These are phyloP conservation scores for Apotomis betuletana DNA, from an alignment of 2,888 invertebrate species.

Conservation along the genomic window DNA sequence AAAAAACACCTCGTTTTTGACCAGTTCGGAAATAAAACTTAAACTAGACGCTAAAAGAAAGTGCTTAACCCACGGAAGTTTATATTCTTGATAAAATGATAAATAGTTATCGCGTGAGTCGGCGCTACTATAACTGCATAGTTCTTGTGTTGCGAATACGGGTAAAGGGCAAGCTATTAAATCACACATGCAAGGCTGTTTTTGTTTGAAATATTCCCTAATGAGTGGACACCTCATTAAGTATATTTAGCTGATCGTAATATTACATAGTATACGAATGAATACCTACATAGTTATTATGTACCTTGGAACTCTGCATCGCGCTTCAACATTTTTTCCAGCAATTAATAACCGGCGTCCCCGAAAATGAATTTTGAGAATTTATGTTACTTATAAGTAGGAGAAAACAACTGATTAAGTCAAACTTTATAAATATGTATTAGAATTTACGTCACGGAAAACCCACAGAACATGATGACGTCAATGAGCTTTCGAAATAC, in stretches of 20 bases:
- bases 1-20: not conserved
- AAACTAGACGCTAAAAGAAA: not conserved
- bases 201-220: conserved; percentile 10
- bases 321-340: no score
- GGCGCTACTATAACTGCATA: conserved; percentile 2
- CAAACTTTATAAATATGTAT: no score
- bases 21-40: not conserved
- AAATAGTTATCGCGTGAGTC: conserved; percentile 28
- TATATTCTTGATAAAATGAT: conserved; percentile 16
- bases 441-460: no score
- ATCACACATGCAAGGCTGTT: conserved; percentile 21
- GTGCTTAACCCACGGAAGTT: not conserved
- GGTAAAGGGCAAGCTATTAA: conserved; percentile 26
- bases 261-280: not conserved
- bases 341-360: no score
- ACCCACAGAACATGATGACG: no score
- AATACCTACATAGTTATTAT: no score
- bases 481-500: no score
- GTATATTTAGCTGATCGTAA: not conserved
- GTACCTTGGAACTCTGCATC: no score
- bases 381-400: no score
- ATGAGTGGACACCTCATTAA: not conserved
- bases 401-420: no score
- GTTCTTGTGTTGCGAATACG: conserved; percentile 12
- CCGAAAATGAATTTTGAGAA: no score